phyloP scores from a whole-genome alignment of 2,797 vertebrate genomes.

The Neopelma chrysocephalum region DNA sequence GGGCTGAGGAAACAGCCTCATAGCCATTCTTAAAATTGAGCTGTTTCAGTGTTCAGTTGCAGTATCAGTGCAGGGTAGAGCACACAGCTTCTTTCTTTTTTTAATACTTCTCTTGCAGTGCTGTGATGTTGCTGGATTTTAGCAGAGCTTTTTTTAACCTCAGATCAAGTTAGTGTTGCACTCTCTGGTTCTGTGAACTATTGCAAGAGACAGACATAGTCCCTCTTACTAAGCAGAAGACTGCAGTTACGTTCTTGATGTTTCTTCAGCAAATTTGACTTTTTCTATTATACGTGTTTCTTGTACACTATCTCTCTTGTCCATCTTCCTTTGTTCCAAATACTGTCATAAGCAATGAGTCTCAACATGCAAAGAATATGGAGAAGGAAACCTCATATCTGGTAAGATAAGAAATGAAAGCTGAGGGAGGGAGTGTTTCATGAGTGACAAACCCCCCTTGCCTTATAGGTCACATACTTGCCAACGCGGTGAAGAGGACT shows the following conservation, averaged over 20 bases:
- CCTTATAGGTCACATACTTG: not conserved
- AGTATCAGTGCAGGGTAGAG: not conserved
- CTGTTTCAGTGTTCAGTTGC: not conserved
- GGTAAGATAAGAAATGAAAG: not conserved
- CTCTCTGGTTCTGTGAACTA: not conserved
- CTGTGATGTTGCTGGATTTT: not conserved
- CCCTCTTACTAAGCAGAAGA: not conserved
- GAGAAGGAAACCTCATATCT: not conserved
- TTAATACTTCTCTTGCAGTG: not conserved
- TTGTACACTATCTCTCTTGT: not conserved
- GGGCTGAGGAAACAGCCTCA: not conserved
- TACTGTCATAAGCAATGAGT: not conserved
- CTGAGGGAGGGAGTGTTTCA: not conserved
- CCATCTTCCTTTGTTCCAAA: not conserved
- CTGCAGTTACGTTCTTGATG: not conserved
- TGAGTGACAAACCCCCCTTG: not conserved
- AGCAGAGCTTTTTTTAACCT: not conserved
- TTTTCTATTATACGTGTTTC: not conserved
- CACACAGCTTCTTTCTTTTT: not conserved
- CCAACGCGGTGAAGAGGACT: not conserved
- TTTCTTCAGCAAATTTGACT: not conserved
- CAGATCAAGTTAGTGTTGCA: not conserved
- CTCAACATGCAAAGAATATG: not conserved
- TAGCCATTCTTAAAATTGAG: not conserved
- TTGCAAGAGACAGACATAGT: not conserved